Percentiles rank a stretch among this genome's conserved stretches.
These are phyloP conservation scores for Menidia menidia DNA, from an alignment of 2,797 vertebrate genomes.

Conservation along the genomic window DNA sequence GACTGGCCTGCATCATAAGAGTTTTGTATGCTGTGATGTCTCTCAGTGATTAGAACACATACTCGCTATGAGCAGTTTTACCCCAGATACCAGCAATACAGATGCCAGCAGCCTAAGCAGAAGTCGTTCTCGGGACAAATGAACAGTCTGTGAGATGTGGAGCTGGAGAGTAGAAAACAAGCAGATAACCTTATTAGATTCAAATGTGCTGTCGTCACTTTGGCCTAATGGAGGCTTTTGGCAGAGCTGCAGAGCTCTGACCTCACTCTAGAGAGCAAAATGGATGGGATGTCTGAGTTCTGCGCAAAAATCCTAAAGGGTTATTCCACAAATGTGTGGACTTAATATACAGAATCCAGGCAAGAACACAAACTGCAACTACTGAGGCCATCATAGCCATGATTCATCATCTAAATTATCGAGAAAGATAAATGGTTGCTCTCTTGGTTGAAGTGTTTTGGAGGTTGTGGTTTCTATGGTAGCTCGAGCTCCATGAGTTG, in stretches of 20 bases:
- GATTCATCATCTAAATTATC: constrained; percentile 52
- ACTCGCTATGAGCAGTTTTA: constrained; percentile 27
- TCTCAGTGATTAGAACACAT: constrained; percentile 14
- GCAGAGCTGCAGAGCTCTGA: constrained; percentile 38
- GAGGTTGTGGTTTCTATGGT: constrained; percentile 65
- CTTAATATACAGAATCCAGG: constrained; percentile 43
- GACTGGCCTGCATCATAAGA: constrained; percentile 36
- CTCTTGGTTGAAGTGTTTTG: constrained; percentile 44
- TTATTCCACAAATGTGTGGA: constrained; percentile 26
- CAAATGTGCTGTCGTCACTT: constrained; percentile 66
- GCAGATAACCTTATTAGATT: constrained; percentile 69
- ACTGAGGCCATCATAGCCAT: constrained; percentile 28
- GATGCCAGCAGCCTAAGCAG: constrained; percentile 64
- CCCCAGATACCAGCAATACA: constrained; percentile 34
- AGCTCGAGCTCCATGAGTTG: constrained; percentile 45
- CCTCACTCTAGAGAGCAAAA: constrained; percentile 38
- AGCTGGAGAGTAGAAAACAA: constrained; percentile 69
- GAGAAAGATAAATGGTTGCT: constrained; percentile 45
- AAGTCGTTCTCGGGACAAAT: constrained; percentile 54
- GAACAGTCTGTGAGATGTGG: constrained; percentile 54
- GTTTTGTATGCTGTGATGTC: constrained; percentile 42
- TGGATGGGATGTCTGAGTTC: constrained; percentile 41
- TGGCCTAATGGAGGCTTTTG: constrained; percentile 53
- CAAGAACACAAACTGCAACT: constrained; percentile 30
- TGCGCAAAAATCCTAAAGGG: constrained; percentile 37